phyloP scores from a whole-genome alignment of 2,888 invertebrate genomes.

The Leptinotarsa rubiginosa region DNA sequence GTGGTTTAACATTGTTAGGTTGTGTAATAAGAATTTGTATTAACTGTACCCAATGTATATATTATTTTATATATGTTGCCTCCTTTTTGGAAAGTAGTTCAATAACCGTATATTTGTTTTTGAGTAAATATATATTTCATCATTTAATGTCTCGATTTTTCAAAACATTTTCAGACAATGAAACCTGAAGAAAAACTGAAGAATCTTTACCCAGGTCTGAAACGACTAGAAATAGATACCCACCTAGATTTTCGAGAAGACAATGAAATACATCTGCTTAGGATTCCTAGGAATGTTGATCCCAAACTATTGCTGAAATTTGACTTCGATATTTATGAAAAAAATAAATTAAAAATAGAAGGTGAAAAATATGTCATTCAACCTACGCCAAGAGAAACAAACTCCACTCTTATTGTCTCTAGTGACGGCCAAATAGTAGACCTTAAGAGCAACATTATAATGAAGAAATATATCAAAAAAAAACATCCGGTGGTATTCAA shows the following conservation, averaged over 20 bases:
- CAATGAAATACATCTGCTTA: conserved; percentile 46
- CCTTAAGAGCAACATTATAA: conserved; percentile 45
- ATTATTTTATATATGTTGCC: too few species aligned
- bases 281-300: conserved; percentile 51
- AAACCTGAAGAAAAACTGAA: conserved; percentile 31
- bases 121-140: too few species aligned
- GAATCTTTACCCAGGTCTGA: conserved; percentile 33
- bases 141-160: neutral
- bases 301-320: conserved; percentile 42
- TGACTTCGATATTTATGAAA: conserved; percentile 45
- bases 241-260: conserved; percentile 32
- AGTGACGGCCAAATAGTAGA: conserved; percentile 43
- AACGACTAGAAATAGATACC: conserved; percentile 13
- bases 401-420: conserved; percentile 39
- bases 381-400: conserved; percentile 41
- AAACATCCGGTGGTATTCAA: conserved; percentile 34
- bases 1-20: too few species aligned
- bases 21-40: too few species aligned
- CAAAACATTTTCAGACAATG: conserved; percentile 22
- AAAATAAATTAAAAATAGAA: conserved; percentile 49
- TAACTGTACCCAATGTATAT: too few species aligned
- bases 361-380: conserved; percentile 49
- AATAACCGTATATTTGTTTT: too few species aligned
- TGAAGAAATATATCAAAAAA: conserved; percentile 52
- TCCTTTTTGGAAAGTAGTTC: too few species aligned